A percentile compares a stretch with the other conserved stretches of the same genome.
Conservation (phyloP, 2,888 invertebrate species). For the Stramonita haemastoma region DNA sequence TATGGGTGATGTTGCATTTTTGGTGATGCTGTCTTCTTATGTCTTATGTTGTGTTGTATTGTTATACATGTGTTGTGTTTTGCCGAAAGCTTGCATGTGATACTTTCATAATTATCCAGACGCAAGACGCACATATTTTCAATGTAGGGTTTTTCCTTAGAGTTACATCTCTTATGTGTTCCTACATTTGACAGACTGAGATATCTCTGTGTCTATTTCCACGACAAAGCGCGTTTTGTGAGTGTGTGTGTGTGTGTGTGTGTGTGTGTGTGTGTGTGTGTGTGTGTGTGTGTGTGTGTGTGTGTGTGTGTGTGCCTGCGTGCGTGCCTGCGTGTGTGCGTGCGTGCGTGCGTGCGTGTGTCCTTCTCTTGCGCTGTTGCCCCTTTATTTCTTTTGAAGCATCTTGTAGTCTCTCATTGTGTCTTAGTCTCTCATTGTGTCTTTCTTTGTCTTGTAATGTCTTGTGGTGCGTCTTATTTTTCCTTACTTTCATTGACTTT, state of each 20-base stretch:
- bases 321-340: neutral
- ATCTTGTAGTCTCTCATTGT: neutral
- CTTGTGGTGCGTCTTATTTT: neutral
- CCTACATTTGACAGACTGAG: too few relatives aligned
- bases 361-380: neutral
- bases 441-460: neutral
- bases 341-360: neutral
- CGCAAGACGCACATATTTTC: too few relatives aligned
- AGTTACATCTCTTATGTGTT: too few relatives aligned
- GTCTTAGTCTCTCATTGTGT: neutral
- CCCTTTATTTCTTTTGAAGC: neutral
- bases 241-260: neutral
- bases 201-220: neutral
- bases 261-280: conserved; percentile 1
- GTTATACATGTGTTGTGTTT: too few relatives aligned
- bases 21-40: too few relatives aligned
- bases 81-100: too few relatives aligned
- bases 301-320: neutral
- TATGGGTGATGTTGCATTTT: too few relatives aligned
- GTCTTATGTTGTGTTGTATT: too few relatives aligned
- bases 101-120: too few relatives aligned
- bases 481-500: neutral
- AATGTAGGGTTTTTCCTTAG: too few relatives aligned
- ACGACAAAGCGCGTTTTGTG: too few relatives aligned
- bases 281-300: neutral